phyloP scores from a whole-genome alignment of 1,140 invertebrate species.

The Drosophila rufa region DNA sequence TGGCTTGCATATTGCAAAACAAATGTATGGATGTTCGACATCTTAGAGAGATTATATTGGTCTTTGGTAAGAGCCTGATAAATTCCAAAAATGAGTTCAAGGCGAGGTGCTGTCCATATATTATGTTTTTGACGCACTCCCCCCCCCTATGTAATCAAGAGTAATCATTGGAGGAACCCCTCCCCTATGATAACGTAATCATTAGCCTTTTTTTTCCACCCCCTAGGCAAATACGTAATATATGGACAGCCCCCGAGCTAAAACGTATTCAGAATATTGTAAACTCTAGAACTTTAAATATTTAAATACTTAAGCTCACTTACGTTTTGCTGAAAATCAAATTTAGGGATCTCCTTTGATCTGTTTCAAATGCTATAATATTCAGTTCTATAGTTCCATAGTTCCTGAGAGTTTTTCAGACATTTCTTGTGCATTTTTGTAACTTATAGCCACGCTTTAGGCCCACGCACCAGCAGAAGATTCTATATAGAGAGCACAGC shows the following conservation, averaged over 20 bases:
- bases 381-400: slow-evolving; percentile 23
- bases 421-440: slow-evolving; percentile 52
- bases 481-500: slow-evolving; percentile 21
- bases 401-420: slow-evolving; percentile 27
- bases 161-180: too few species aligned
- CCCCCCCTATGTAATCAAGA: too few species aligned
- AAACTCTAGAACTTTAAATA: too few species aligned
- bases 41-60: too few species aligned
- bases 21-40: too few species aligned
- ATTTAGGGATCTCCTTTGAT: slow-evolving; percentile 22
- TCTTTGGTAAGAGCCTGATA: too few species aligned
- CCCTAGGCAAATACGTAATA: too few species aligned
- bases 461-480: slow-evolving; percentile 10
- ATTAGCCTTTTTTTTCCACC: too few species aligned
- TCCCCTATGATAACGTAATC: too few species aligned
- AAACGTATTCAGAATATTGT: neutral
- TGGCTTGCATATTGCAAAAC: too few species aligned
- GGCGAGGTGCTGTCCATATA: too few species aligned
- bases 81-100: neutral
- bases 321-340: slow-evolving; percentile 17
- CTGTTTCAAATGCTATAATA: neutral
- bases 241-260: neutral
- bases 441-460: slow-evolving; percentile 21
- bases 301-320: neutral
- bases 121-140: too few species aligned